phyloP scores from a whole-genome alignment of 2,888 invertebrate genomes.

The Brachyptera putata region DNA sequence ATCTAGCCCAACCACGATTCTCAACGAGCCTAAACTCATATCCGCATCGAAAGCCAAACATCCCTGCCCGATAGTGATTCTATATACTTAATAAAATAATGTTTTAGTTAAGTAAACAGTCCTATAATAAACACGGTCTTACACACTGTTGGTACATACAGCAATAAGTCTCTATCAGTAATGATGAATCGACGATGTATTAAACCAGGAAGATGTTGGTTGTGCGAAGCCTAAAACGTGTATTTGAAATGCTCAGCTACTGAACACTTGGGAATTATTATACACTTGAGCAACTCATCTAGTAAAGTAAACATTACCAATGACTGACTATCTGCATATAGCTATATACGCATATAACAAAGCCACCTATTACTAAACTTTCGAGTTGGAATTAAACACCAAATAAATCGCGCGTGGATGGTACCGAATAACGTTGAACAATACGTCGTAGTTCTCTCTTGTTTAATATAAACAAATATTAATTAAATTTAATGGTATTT shows the following conservation, averaged over 20 bases:
- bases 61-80: not conserved
- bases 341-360: not conserved
- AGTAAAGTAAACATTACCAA: not conserved
- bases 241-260: not conserved
- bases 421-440: no score
- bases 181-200: no score
- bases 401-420: no score
- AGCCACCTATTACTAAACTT: not conserved
- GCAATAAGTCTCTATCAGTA: no score
- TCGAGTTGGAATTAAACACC: not conserved
- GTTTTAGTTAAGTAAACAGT: conserved; percentile 27
- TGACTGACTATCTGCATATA: not conserved
- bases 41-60: conserved; percentile 12
- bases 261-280: not conserved
- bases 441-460: no score
- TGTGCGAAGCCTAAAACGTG: no score
- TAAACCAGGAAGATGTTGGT: no score
- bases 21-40: no score
- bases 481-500: no score
- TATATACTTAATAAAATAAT: conserved; percentile 18
- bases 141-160: no score
- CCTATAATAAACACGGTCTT: not conserved
- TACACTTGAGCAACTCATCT: not conserved
- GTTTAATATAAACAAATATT: no score
- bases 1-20: no score